A percentile compares a stretch with the other conserved stretches of the same genome.
These are phyloP conservation scores for Apocrypta bakeri DNA, from an alignment of 1,140 invertebrate species.

Conservation along the genomic window DNA sequence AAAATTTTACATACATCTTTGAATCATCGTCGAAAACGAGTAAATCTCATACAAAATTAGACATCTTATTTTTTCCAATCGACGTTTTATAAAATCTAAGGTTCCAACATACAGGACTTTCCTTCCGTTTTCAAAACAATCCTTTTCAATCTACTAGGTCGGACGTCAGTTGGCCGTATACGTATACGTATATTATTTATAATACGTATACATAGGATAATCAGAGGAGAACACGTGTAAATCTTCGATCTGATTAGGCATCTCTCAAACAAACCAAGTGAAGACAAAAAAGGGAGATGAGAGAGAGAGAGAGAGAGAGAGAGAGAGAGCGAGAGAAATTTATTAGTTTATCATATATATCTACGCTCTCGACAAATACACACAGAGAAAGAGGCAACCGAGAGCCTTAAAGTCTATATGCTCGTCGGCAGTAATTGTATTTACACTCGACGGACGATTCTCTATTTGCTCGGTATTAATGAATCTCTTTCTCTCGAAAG, in stretches of 20 bases:
- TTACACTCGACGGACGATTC: constrained; percentile 38
- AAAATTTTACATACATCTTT: background rate
- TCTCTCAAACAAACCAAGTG: too few relatives aligned
- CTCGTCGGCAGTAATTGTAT: constrained; percentile 36
- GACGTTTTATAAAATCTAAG: background rate
- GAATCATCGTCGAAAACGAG: background rate
- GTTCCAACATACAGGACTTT: background rate
- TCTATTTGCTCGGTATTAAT: constrained; percentile 46
- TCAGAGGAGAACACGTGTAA: background rate
- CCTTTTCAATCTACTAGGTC: background rate
- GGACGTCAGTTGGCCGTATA: background rate
- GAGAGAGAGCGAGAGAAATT: too few relatives aligned
- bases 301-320: too few relatives aligned
- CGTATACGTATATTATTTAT: too few relatives aligned
- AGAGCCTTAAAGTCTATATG: constrained; percentile 26
- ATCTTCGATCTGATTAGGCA: background rate
- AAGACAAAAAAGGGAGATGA: constrained; percentile 25
- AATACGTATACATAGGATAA: background rate
- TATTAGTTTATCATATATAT: constrained; percentile 19
- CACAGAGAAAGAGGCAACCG: too few relatives aligned
- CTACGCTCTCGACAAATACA: constrained; percentile 37
- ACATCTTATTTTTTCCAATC: background rate
- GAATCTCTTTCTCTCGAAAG: constrained; percentile 38
- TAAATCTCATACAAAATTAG: background rate
- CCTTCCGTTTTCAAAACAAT: background rate